phyloP scores from a whole-genome alignment of 2,888 invertebrate genomes.

The Eupithecia tripunctaria region DNA sequence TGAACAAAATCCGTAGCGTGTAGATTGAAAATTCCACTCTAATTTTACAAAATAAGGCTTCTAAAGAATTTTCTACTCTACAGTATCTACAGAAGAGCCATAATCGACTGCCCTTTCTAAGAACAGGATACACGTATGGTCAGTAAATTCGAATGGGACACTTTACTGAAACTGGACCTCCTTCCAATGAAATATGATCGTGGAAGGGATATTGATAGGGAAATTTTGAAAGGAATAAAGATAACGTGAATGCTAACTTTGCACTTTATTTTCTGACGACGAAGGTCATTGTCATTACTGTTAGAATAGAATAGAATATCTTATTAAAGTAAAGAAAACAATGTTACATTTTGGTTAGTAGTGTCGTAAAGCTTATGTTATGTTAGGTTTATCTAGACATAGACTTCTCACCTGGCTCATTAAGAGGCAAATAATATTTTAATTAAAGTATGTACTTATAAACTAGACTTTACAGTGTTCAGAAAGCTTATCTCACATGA shows the following conservation, averaged over 20 bases:
- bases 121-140: slow-evolving; percentile 36
- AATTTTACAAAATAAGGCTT: background rate
- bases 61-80: background rate
- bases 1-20: background rate
- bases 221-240: slow-evolving; percentile 46
- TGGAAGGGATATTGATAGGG: slow-evolving; percentile 60
- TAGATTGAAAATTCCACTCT: slow-evolving; percentile 9
- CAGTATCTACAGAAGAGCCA: background rate
- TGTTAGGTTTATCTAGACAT: too few species aligned
- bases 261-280: background rate
- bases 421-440: too few species aligned
- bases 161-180: slow-evolving; percentile 58
- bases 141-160: slow-evolving; percentile 51
- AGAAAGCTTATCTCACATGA: too few species aligned
- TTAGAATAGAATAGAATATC: too few species aligned
- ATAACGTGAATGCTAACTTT: slow-evolving; percentile 9
- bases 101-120: slow-evolving; percentile 3
- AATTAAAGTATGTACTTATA: too few species aligned
- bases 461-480: too few species aligned
- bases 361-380: too few species aligned
- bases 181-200: slow-evolving; percentile 67
- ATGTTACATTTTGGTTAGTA: too few species aligned
- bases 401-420: too few species aligned
- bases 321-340: too few species aligned
- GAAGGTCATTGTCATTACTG: background rate